Evolutionary conservation across 2,888 invertebrate species (phyloP), one percentile per base, ranked within the genome.

Genomic region (Euplagia quadripunctaria): DNA sequence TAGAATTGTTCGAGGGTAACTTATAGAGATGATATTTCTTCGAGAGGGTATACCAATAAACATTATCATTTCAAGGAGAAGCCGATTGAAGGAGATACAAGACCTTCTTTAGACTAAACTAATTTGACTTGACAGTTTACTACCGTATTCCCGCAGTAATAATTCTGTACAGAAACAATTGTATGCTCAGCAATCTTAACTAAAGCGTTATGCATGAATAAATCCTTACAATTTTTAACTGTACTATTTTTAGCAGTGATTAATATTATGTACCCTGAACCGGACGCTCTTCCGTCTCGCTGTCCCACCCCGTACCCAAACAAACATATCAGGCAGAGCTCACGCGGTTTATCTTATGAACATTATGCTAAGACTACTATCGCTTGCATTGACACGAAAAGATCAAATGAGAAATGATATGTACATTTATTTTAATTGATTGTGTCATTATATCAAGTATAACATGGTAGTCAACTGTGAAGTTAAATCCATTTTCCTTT

Each of bases 141-240:
- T n/a, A n/a, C n/a, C n/a, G n/a, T n/a, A n/a, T n/a, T n/a, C n/a
- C n/a, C n/a, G n/a, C 16, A 64, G 20, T 11, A 4, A 58, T 20
- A 31, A 31, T 31, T 31, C 31, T 46, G 4, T 9, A 46, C 43
- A 0, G 43, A 46, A 46, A 46, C 4, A 42, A 64, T 64, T 43
- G 17, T 42, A 7, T 51, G 41, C 17, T 17, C 31, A 67, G 4
- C n/a, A 43, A 42, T 64, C 42, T 7, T 17, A 17, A 42, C 64
- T 1, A 17, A 42, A 8, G 7, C 41, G 41, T 42, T 4, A 42
- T 1, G 1, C 4, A 31, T 68, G 65, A 65, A 78, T 74, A 70
- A 72, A 78, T 79, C 68, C 51, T 71, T 69, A 69, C 70, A 80
- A 5, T 3, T 75, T 78, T 76, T 64, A 84, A 78, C 72, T 75